Evolutionary conservation across 2,888 invertebrate genomes (phyloP).

Genomic region (Nephrocerus scutellatus): DNA sequence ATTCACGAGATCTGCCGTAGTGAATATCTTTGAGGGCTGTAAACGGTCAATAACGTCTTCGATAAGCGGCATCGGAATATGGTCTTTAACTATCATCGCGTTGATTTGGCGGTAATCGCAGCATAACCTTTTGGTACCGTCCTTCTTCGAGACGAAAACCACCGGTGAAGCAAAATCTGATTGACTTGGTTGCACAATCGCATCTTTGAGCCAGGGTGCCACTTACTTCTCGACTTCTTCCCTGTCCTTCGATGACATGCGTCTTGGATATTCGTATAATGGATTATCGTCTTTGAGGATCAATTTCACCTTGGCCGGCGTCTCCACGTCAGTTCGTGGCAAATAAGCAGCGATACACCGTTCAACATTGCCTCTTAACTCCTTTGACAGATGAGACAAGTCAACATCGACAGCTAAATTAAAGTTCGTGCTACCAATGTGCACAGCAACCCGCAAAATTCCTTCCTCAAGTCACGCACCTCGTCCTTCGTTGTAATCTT

Average conservation of each 20-base stretch:
- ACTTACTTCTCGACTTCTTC: conserved; percentile 26
- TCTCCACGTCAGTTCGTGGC: too few relatives aligned
- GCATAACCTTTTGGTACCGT: conserved; percentile 26
- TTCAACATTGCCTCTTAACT: too few relatives aligned
- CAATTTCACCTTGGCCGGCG: not conserved
- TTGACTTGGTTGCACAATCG: conserved; percentile 29
- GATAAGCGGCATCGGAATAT: conserved; percentile 17
- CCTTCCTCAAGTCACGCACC: too few relatives aligned
- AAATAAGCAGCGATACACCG: too few relatives aligned
- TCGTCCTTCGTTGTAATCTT: too few relatives aligned
- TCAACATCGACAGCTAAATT: too few relatives aligned
- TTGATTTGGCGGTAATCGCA: conserved; percentile 34
- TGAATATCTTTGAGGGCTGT: conserved; percentile 7
- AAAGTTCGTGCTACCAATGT: too few relatives aligned
- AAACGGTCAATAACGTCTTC: conserved; percentile 17
- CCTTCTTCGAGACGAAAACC: conserved; percentile 23
- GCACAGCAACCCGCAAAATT: too few relatives aligned
- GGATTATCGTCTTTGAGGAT: conserved; percentile 5
- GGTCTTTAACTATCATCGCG: conserved; percentile 14
- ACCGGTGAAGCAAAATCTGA: conserved; percentile 31
- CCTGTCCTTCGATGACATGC: conserved; percentile 8
- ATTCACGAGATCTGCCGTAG: not conserved
- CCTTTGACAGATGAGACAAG: too few relatives aligned
- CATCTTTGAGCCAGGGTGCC: conserved; percentile 28
- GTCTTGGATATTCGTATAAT: conserved; percentile 6